Conservation (phyloP, 1,140 invertebrate species). For the Drosophila punjabiensis region DNA sequence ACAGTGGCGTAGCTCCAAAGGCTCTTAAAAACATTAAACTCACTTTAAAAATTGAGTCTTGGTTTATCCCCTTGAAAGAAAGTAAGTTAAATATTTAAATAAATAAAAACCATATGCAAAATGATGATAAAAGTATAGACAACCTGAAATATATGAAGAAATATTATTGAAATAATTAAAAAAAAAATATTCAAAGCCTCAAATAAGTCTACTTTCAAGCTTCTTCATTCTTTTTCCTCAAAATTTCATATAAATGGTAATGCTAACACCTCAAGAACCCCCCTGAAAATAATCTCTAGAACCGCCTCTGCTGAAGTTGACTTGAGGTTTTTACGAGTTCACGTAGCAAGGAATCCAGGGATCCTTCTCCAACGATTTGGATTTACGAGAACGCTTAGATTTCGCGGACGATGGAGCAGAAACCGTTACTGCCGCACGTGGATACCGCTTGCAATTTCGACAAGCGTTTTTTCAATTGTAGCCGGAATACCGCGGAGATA, state of each 20-base stretch:
- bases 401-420: conserved; percentile 63
- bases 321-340: conserved; percentile 67
- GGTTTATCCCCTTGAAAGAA: neutral
- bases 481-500: neutral
- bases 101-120: neutral
- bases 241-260: too few species aligned
- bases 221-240: too few species aligned
- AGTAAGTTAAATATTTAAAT: neutral
- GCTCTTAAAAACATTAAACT: neutral
- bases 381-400: conserved; percentile 77
- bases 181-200: too few species aligned
- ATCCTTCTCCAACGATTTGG: conserved; percentile 52
- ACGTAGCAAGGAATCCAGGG: conserved; percentile 50
- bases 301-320: conserved; percentile 26
- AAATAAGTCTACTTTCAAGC: too few species aligned
- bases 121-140: too few species aligned
- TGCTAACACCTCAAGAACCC: too few species aligned
- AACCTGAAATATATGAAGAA: neutral
- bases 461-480: conserved; percentile 28
- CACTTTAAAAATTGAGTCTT: too few species aligned
- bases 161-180: too few species aligned
- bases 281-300: neutral
- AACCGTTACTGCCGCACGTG: conserved; percentile 43
- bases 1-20: conserved; percentile 2
- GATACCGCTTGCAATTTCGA: conserved; percentile 46